Evolutionary conservation across 2,888 invertebrate species (phyloP), one percentile per base, ranked within the genome.

Genomic region (Latrodectus elegans): DNA sequence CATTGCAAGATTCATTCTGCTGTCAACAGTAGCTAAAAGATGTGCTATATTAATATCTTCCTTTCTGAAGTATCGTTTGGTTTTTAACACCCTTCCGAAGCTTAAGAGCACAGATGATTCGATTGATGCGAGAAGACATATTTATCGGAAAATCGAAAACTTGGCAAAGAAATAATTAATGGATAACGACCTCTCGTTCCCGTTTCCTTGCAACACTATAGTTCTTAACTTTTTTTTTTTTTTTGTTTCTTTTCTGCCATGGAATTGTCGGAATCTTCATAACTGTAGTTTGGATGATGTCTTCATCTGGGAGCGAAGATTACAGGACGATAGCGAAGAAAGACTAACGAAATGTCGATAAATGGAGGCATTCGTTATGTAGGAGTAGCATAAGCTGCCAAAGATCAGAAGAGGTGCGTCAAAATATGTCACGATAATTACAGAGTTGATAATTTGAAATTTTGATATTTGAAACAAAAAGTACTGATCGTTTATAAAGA

Each of bases 111-210:
- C 65, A 77, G 67, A 77, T 77, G 53, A 60, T 71, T 77, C 52
- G 49, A 26, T 65, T 26, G 22, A 60, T 49, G 49, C 60, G 53
- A 14, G 17, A 14, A 49, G 64, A 81, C 80, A 73, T 67, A 81
- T 73, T 65, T 81, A 81, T 81, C 79, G 79, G 71, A 60, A 71
- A 79, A 79, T 79, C 80, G 80, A 73, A 65, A 65, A 64, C 22
- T 72, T 73, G 64, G 17, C 73, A 14, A 22, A 71, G 65, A 81
- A 51, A 73, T 73, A 81, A 81, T 81, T 73, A 60, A 81, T 64
- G 73, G 12, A 49, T n/a, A 49, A 26, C 68, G 68, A 68, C 53
- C n/a, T 22, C 53, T 60, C 60, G 38, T 38, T 38, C 38, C 4
- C 38, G 38, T 38, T 38, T 38, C 38, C 38, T 38, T 38, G 3